Percentiles rank a stretch among this genome's conserved stretches.
Evolutionary conservation across 2,888 invertebrate genomes (phyloP).

Genomic region (Tortricodes alternella): DNA sequence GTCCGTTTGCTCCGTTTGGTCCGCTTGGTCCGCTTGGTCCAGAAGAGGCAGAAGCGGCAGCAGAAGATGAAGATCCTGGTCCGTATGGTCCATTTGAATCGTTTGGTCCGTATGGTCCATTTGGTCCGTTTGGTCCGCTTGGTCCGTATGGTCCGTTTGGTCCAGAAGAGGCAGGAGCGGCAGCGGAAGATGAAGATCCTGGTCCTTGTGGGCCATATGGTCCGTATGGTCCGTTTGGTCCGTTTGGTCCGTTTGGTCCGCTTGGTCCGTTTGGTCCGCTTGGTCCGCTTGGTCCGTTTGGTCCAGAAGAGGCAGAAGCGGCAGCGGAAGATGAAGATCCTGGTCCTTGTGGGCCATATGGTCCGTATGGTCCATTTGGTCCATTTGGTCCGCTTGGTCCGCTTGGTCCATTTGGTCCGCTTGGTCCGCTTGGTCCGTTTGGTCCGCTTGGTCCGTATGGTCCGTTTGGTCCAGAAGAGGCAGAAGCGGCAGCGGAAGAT

Average conservation of each 20-base stretch:
- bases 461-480: not conserved
- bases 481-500: not conserved
- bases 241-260: not conserved
- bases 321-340: too few relatives aligned
- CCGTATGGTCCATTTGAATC: conserved; percentile 12
- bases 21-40: conserved; percentile 9
- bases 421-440: conserved; percentile 10
- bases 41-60: too few relatives aligned
- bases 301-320: too few relatives aligned
- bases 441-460: conserved; percentile 15
- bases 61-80: too few relatives aligned
- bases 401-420: conserved; percentile 8
- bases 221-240: conserved; percentile 3
- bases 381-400: conserved; percentile 7
- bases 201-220: conserved; percentile 4
- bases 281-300: not conserved
- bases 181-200: conserved; percentile 1
- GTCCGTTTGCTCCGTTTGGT: conserved; percentile 8
- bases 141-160: not conserved
- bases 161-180: not conserved
- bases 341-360: not conserved
- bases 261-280: not conserved
- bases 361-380: conserved; percentile 16
- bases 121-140: conserved; percentile 15
- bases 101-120: conserved; percentile 13